Conservation (phyloP, 2,888 invertebrate species). For the Calameuta filiformis region DNA sequence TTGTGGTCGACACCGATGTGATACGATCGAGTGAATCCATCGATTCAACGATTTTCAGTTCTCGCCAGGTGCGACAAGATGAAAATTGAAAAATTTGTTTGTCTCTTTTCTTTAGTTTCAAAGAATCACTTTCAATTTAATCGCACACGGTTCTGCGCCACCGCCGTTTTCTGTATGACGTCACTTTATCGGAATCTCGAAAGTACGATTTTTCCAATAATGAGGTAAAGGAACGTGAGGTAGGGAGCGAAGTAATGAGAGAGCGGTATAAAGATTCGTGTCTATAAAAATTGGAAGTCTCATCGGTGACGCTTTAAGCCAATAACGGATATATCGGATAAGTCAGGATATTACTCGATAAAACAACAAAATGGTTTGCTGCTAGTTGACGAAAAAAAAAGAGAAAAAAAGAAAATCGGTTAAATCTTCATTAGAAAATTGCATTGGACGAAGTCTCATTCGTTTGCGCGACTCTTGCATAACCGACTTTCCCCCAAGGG, state of each 20-base stretch:
- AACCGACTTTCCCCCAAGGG: conserved; percentile 45
- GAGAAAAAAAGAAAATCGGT: background rate
- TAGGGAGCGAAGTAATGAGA: background rate
- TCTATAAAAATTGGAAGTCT: background rate
- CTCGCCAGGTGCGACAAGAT: background rate
- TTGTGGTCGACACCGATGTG: background rate
- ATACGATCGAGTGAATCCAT: background rate
- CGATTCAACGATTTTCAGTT: background rate
- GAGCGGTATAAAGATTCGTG: background rate
- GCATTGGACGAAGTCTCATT: background rate
- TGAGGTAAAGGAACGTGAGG: background rate
- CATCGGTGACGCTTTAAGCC: background rate
- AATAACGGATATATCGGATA: background rate
- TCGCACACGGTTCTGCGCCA: background rate
- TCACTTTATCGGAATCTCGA: background rate
- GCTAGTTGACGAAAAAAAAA: background rate
- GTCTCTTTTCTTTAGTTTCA: background rate
- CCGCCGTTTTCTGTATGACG: background rate
- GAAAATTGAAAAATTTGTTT: background rate
- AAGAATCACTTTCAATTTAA: background rate
- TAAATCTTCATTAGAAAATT: background rate
- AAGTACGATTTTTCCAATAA: background rate
- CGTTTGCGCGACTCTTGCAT: background rate
- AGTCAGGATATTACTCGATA: background rate
- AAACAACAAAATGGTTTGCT: background rate